Base-by-base conservation (phyloP, 2,113 vertebrate species). In the Anoplopoma fimbria region DNA sequence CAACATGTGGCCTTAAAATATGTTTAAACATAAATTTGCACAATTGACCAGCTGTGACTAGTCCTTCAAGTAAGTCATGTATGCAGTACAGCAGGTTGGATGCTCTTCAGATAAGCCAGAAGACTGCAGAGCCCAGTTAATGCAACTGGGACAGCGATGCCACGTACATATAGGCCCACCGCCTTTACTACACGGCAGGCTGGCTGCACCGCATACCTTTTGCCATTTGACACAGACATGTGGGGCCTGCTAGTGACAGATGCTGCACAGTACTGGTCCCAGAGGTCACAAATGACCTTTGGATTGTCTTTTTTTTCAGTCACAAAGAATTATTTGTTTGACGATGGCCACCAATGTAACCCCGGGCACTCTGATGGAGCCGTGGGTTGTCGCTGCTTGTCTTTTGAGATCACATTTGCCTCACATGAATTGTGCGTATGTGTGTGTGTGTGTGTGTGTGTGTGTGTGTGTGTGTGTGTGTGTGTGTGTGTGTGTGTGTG, bases 201-300 rank as follows among this genome's bases (percentile, higher is more conserved):
- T 82, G 86, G 84, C 75, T 86, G 47, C 14, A 29, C 65, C 9
- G 60, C 82, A 75, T 85, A 82, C 91, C 90, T 94, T 92, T 92
- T 90, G 84, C 80, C 80, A 57, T 93, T 89, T 88, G 92, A 93
- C 92, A 93, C 61, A 42, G 93, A 93, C 87, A 87, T 84, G 83
- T 68, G 68, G 71, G 92, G 86, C 72, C 38, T 86, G 42, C 80
- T 51, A 53, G 91, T 90, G 93, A 93, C 93, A 95, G 94, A 92
- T 88, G 89, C 92, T 92, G 80, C 87, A 77, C 84, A 93, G 76
- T 60, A 86, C 76, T 76, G 77, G 85, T 78, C 90, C 93, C 92
- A 93, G 89, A 92, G 94, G 94, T 94, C 93, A 92, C 82, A 81
- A 86, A 85, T 78, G 81, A 93, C 93, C 95, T 96, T 93, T 79